Conservation (phyloP, 1,140 invertebrate genomes). For the Brachionus sp. region DNA sequence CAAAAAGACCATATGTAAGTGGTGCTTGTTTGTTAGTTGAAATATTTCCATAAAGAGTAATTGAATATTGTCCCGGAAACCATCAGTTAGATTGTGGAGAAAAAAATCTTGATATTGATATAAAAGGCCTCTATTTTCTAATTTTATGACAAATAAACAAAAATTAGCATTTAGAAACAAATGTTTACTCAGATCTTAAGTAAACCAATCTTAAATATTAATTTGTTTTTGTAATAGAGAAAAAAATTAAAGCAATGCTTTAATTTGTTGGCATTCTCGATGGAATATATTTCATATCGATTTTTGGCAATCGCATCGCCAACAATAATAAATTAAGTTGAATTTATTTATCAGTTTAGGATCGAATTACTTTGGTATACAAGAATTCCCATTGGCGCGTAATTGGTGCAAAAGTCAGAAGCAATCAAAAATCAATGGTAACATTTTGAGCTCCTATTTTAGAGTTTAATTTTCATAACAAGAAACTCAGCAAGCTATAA, state of each 20-base stretch:
- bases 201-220: not conserved
- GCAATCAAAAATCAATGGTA: not conserved
- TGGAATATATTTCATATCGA: not conserved
- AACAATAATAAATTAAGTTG: not conserved
- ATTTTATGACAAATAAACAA: conserved; percentile 5
- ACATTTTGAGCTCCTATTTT: not conserved
- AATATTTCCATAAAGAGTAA: not conserved
- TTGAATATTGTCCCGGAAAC: not conserved
- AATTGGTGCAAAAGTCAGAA: not conserved
- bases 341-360: not conserved
- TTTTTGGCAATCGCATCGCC: not conserved
- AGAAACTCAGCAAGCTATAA: not conserved
- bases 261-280: not conserved
- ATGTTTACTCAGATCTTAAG: not conserved
- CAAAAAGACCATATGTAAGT: not conserved
- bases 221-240: not conserved
- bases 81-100: not conserved
- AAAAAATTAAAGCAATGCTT: not conserved
- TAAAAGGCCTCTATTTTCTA: conserved; percentile 8
- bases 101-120: not conserved
- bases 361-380: not conserved
- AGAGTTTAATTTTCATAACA: not conserved
- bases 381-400: not conserved
- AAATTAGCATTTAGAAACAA: not conserved
- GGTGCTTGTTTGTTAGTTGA: not conserved